Evolutionary conservation across 1,140 invertebrate genomes (phyloP), one percentile per base, ranked within the genome.

Genomic region (Drosophila jambulina): DNA sequence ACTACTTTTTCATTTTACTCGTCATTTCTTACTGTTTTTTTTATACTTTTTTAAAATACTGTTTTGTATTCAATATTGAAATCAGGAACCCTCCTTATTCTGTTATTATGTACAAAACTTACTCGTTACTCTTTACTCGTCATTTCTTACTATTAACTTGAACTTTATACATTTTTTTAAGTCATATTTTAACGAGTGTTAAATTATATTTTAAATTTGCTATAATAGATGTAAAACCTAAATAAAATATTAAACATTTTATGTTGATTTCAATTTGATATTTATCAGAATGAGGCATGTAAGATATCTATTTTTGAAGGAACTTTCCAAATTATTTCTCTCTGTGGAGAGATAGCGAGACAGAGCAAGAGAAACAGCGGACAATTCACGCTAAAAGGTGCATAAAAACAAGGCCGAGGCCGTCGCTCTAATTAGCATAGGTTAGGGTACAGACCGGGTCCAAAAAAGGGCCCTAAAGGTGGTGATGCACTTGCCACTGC

Each of bases 351-450:
- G 38, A 57, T 29, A 19, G 1, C 15, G 23, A 43, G 32, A 23
- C 38, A 27, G 10, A 15, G 19, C 12, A 29, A 19, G 49, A n/a
- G 12, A 32, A 51, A 34, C 61, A 68, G 46, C 57, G 80, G 75
- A 84, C 75, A 86, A 56, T 88, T 88, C 69, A 83, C 84, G 84
- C 77, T 80, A 80, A 80, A 57, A 88, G 53, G 80, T 72, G 84
- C 84, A 87, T 87, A 87, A 87, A 87, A 87, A 87, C 84, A 87
- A 87, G 84, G 84, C 84, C 84, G 84, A 87, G 84, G 84, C 85
- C 84, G 84, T 71, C 68, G 84, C 80, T 88, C 85, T 87, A 87
- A 87, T 87, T 87, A 87, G 84, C 84, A 87, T 87, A 87, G 83
- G 78, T 64, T 68, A 48, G 64, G 43, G 51, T 42, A 72, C 51